These are phyloP conservation scores for Sebastes itinus DNA, from an alignment of 2,797 vertebrate genomes.

Conservation along the genomic window DNA sequence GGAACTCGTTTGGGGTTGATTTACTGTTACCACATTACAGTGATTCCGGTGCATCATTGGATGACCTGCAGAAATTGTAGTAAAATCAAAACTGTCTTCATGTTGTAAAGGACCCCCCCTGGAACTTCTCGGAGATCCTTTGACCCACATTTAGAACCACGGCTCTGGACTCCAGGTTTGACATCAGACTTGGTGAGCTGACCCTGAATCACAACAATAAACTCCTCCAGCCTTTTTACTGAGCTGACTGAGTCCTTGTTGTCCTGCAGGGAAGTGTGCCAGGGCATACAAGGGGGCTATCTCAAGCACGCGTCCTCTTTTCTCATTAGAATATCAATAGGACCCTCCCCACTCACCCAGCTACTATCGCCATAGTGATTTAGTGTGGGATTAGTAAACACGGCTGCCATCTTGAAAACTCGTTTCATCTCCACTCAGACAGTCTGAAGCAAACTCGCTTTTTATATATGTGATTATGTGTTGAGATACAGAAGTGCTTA, in stretches of 20 bases:
- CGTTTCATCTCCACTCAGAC: too few relatives aligned
- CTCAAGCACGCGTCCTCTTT: constrained; percentile 71
- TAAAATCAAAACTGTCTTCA: not conserved
- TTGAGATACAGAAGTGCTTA: too few relatives aligned
- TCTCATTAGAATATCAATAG: constrained; percentile 75
- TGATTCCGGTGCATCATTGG: fast-evolving
- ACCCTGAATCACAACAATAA: not conserved
- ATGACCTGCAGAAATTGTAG: not conserved
- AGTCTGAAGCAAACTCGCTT: too few relatives aligned
- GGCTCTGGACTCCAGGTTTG: not conserved
- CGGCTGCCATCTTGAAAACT: not conserved
- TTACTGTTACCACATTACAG: not conserved
- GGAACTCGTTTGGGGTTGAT: too few relatives aligned
- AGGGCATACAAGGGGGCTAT: constrained; percentile 38
- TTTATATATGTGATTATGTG: too few relatives aligned
- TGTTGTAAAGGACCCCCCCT: not conserved
- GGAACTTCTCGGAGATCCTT: not conserved
- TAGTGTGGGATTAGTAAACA: not conserved
- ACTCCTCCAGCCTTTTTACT: not conserved
- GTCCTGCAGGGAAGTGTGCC: constrained; percentile 56
- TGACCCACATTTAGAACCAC: not conserved
- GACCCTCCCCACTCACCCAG: not conserved
- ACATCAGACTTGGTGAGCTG: not conserved
- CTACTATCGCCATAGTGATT: not conserved
- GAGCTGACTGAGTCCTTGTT: not conserved